Percentiles rank a stretch among this genome's conserved stretches.
These are phyloP conservation scores for Drosophila putrida DNA, from an alignment of 2,888 invertebrate species.

Conservation along the genomic window DNA sequence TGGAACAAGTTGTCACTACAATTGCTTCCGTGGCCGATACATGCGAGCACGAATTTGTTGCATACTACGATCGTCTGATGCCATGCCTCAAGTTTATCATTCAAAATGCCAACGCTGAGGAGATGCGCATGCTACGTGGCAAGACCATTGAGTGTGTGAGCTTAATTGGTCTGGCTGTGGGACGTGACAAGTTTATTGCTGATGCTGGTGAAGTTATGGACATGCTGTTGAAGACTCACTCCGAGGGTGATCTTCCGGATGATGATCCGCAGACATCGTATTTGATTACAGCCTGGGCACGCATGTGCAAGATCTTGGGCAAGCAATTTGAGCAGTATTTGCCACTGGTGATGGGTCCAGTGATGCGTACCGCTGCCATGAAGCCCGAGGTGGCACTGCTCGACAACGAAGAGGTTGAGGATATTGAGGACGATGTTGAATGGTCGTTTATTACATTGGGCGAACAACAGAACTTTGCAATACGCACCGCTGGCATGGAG, in stretches of 20 bases:
- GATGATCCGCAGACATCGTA: conserved; percentile 99
- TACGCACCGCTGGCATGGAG: conserved; percentile 94
- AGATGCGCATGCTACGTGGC: conserved; percentile 95
- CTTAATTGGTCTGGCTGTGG: conserved; percentile 96
- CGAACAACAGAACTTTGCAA: conserved; percentile 96
- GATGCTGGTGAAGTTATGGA: conserved; percentile 99
- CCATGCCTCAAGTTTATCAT: conserved; percentile 99
- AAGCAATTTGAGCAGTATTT: conserved; percentile 95
- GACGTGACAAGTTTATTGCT: conserved; percentile 92
- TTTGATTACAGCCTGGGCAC: conserved; percentile 99
- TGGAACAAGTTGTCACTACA: conserved; percentile 98
- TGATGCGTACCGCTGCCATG: conserved; percentile 94
- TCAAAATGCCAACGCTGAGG: conserved; percentile 94
- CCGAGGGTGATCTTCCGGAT: conserved; percentile 93
- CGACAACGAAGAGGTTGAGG: conserved; percentile 93
- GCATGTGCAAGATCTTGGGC: conserved; percentile 97
- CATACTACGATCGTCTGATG: conserved; percentile 96
- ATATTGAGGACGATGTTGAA: conserved; percentile 92
- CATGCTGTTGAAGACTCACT: conserved; percentile 95
- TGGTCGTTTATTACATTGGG: conserved; percentile 96
- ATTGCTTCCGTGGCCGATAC: conserved; percentile 99
- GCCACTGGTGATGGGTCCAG: conserved; percentile 95
- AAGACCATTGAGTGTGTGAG: conserved; percentile 99
- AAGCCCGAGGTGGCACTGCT: conserved; percentile 95
- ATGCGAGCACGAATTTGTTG: conserved; percentile 97